Base-by-base conservation (phyloP, 2,113 vertebrate species). In the Gnathonemus echidnorhynchus region DNA sequence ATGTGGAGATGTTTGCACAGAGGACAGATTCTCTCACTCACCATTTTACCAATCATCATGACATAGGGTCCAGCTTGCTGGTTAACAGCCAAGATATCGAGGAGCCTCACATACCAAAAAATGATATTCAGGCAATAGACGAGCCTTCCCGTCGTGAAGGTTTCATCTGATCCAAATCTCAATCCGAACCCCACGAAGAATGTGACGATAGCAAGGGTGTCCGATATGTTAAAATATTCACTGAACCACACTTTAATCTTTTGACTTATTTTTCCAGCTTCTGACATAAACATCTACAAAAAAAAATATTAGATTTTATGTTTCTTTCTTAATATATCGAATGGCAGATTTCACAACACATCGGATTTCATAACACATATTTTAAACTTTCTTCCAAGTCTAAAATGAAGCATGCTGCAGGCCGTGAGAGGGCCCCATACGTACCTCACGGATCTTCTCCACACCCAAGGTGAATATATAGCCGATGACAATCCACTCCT, bases 41-140 rank as follows among this genome's bases (percentile, higher is more conserved):
- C 98, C 98, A 99, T 99, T 96, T 99, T 99, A 90, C 97, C 98
- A 92, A 99, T 99, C 98, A 99, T 99, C 98, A 98, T 99, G 93
- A 99, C 98, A 3, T 99, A 99, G 7, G 98, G 98, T 85, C 98
- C 98, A 92, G 98, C 98, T 93, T 99, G 98, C 92, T 99, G 98
- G 95, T 99, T 99, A 92, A 99, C 98, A 89, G 98, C 97, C 93
- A 99, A 95, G 94, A 99, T 97, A 94, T 99, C 98, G 92, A 99
- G 94, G 92, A 99, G 97, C 90, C 98, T 94, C 95, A 99, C 98
- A 93, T 99, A 99, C 98, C 98, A 99, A 96, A 99, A 99, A 95
- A 99, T 98, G 91, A 99, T 99, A 94, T 99, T 99, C 88, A 99
- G 97, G 95, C 98, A 99, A 90, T 99, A 99, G 19, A 97, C 97